phyloP scores from a whole-genome alignment of 2,888 invertebrate genomes.

The Cheilosia urbana region DNA sequence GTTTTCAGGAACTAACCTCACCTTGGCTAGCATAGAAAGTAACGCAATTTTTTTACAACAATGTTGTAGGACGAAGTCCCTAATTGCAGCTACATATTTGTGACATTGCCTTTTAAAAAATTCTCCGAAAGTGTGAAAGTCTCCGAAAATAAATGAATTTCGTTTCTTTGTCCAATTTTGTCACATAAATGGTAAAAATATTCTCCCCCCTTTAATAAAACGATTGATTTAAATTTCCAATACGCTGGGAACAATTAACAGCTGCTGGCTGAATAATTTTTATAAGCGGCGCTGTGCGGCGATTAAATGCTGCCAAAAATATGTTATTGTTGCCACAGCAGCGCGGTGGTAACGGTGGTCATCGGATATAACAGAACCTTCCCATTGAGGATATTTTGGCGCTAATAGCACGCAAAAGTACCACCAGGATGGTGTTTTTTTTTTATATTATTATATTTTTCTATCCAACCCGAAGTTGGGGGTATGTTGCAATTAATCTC shows the following conservation, averaged over 20 bases:
- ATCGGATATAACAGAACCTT: slow-evolving; percentile 34
- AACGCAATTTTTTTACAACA: too few species aligned
- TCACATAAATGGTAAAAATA: too few species aligned
- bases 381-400: slow-evolving; percentile 57
- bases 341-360: slow-evolving; percentile 33
- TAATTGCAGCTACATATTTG: too few species aligned
- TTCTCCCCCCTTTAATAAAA: not conserved
- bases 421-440: slow-evolving; percentile 24
- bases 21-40: too few species aligned
- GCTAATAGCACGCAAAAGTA: slow-evolving; percentile 65
- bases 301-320: slow-evolving; percentile 73
- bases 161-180: too few species aligned
- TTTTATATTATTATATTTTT: slow-evolving; percentile 21
- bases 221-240: slow-evolving; percentile 33
- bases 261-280: slow-evolving; percentile 45
- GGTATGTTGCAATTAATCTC: slow-evolving; percentile 69
- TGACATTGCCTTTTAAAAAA: too few species aligned
- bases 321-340: slow-evolving; percentile 68
- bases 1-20: too few species aligned
- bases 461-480: slow-evolving; percentile 22
- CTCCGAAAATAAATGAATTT: too few species aligned
- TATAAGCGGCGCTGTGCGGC: slow-evolving; percentile 30
- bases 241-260: slow-evolving; percentile 51
- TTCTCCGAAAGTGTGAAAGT: too few species aligned
- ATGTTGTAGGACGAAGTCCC: too few species aligned